These are phyloP conservation scores for Otocyon megalotis DNA, from an alignment of 2,113 vertebrate species.

Conservation along the genomic window DNA sequence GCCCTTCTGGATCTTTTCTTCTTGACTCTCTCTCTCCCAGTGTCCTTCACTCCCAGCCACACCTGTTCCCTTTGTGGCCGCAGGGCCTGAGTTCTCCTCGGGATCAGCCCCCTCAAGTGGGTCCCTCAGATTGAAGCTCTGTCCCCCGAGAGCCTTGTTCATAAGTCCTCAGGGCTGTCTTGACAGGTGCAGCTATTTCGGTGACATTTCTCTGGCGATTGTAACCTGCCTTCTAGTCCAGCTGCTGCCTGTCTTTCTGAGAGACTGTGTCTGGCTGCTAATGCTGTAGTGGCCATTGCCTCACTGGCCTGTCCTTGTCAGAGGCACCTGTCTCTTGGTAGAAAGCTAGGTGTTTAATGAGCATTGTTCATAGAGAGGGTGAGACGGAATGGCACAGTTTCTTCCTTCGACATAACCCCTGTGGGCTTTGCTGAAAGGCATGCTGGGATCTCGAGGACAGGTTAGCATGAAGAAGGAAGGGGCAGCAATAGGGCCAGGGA, in stretches of 20 bases:
- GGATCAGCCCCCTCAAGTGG: neutral
- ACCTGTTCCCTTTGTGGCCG: neutral
- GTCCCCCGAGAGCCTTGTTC: neutral
- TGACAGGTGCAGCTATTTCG: slow-evolving; percentile 45
- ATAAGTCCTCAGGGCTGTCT: slow-evolving; percentile 4
- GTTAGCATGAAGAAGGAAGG: slow-evolving; percentile 9
- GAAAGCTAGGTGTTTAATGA: slow-evolving; percentile 37
- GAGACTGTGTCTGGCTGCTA: slow-evolving; percentile 51
- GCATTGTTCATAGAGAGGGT: slow-evolving; percentile 45
- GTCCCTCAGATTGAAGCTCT: neutral
- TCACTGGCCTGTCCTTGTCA: slow-evolving; percentile 44
- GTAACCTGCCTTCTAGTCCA: slow-evolving; percentile 25
- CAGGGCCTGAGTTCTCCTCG: neutral
- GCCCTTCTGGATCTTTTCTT: slow-evolving; percentile 63
- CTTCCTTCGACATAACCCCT: slow-evolving; percentile 38
- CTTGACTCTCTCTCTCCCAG: slow-evolving; percentile 21
- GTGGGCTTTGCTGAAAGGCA: neutral
- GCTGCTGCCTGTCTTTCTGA: slow-evolving; percentile 48
- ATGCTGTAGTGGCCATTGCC: slow-evolving; percentile 31
- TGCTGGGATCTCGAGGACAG: neutral
- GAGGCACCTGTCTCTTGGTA: slow-evolving; percentile 26
- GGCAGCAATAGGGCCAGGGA: neutral
- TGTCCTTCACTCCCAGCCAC: slow-evolving; percentile 34
- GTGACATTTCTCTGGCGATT: slow-evolving; percentile 26
- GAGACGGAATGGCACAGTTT: neutral